These are phyloP conservation scores for Macroramphosus scolopax DNA, from an alignment of 2,797 vertebrate species.

Conservation along the genomic window DNA sequence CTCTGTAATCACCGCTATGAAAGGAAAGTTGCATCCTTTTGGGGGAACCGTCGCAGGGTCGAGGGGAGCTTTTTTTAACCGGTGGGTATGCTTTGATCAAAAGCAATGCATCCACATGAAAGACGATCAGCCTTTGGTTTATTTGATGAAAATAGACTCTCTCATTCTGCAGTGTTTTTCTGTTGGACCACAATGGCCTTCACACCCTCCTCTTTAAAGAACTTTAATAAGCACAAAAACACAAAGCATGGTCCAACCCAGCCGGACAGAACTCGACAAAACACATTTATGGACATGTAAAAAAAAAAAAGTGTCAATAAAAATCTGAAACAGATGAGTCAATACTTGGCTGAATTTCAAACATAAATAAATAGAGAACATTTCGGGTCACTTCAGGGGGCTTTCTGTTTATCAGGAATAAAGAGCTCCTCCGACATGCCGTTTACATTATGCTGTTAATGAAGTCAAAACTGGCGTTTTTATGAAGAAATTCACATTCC, in stretches of 20 bases:
- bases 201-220: conserved; percentile 50
- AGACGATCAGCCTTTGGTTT: conserved; percentile 25
- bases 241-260: conserved; percentile 20
- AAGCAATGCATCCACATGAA: conserved; percentile 27
- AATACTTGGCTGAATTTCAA: conserved; percentile 24
- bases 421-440: conserved; percentile 3
- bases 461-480: conserved; percentile 3
- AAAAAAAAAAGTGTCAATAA: conserved; percentile 31
- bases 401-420: too few species aligned
- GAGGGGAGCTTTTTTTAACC: conserved; percentile 15
- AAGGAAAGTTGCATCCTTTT: conserved; percentile 37
- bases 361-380: conserved; percentile 21
- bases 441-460: conserved; percentile 11
- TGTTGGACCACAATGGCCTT: conserved; percentile 37
- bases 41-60: conserved; percentile 18
- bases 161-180: conserved; percentile 23
- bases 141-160: conserved; percentile 46
- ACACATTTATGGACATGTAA: conserved; percentile 46
- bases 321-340: conserved; percentile 37
- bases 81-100: conserved; percentile 39
- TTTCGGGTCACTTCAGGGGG: conserved; percentile 20
- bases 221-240: conserved; percentile 33
- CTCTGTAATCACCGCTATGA: conserved; percentile 49
- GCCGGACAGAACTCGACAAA: conserved; percentile 28
- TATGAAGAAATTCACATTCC: conserved; percentile 2